Percentiles rank a stretch among this genome's conserved stretches.
Conservation (phyloP, 2,113 vertebrate genomes). For the Vimba vimba region DNA sequence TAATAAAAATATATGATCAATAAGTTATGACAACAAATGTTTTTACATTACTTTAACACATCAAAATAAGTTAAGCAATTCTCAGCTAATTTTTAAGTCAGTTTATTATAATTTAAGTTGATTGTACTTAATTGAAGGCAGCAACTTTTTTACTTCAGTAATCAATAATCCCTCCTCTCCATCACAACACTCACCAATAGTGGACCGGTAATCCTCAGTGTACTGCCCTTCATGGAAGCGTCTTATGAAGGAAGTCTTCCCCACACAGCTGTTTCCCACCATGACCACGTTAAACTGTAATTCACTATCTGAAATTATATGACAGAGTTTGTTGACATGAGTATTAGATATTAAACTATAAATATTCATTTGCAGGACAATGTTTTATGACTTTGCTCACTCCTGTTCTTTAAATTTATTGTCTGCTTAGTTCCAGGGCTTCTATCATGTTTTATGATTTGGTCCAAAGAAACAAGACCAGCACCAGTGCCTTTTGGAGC, state of each 20-base stretch:
- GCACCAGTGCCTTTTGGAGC: slow-evolving; percentile 1
- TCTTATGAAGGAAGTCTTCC: slow-evolving; percentile 91
- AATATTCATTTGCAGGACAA: not conserved
- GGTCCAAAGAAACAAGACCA: slow-evolving; percentile 36
- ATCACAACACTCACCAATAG: slow-evolving; percentile 81
- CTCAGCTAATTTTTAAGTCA: no score
- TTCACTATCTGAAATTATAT: slow-evolving; percentile 34
- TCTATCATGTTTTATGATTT: slow-evolving; percentile 18
- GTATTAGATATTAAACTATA: not conserved
- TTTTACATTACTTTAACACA: no score
- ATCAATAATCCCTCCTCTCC: not conserved
- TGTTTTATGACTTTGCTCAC: slow-evolving; percentile 36
- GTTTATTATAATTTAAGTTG: no score
- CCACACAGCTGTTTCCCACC: slow-evolving; percentile 87
- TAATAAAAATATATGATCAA: no score
- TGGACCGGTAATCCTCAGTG: slow-evolving; percentile 69
- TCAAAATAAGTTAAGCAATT: no score
- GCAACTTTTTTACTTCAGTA: not conserved
- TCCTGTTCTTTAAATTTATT: slow-evolving; percentile 38
- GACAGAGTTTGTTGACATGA: not conserved
- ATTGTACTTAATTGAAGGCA: no score
- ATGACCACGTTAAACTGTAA: slow-evolving; percentile 85
- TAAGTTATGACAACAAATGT: no score
- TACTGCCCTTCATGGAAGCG: slow-evolving; percentile 78
- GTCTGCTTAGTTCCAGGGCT: slow-evolving; percentile 8